A percentile compares a stretch with the other conserved stretches of the same genome.
phyloP scores from a whole-genome alignment of 2,113 vertebrate genomes.

The Chaetorhynchus papuensis region DNA sequence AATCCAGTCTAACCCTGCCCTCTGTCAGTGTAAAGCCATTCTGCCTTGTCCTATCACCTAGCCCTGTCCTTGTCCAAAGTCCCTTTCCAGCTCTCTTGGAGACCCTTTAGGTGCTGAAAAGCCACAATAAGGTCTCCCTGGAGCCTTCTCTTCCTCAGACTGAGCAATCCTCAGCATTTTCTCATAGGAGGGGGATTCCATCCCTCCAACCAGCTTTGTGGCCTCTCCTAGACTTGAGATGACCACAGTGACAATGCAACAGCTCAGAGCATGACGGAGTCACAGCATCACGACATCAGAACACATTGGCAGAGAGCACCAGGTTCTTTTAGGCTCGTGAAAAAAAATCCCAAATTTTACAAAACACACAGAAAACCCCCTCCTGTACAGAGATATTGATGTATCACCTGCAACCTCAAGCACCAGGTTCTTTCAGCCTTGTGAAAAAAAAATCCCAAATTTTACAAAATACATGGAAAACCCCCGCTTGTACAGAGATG shows the following conservation, averaged over 20 bases:
- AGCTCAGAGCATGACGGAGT: neutral
- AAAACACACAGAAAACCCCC: accelerated
- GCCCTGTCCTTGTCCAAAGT: neutral
- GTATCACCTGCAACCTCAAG: neutral
- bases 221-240: neutral
- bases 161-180: neutral
- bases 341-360: neutral
- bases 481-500: neutral
- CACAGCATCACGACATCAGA: accelerated
- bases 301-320: neutral
- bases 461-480: neutral
- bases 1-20: neutral
- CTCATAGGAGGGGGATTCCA: neutral
- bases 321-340: neutral
- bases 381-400: neutral
- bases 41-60: neutral
- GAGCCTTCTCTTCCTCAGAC: neutral
- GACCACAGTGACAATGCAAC: no score
- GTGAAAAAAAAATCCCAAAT: neutral
- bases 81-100: neutral
- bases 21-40: neutral
- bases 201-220: neutral
- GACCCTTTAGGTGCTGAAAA: neutral
- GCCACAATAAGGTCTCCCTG: neutral
- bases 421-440: neutral